Evolutionary conservation across 2,888 invertebrate genomes (phyloP), one percentile per base, ranked within the genome.

Genomic region (Pegoplata infirma): DNA sequence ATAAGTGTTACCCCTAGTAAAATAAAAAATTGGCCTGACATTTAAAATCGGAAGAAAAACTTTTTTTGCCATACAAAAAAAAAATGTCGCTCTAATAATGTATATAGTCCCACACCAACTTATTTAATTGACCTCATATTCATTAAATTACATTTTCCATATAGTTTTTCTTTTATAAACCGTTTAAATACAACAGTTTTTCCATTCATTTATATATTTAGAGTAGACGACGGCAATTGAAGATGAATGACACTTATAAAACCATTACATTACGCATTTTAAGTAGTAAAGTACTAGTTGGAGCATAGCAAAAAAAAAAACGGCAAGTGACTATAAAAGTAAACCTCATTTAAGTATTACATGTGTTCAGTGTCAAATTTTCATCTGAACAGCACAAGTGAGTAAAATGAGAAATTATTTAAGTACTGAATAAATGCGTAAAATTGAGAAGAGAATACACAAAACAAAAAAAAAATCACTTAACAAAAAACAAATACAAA

Each of bases 71-170:
- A n/a, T n/a, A n/a, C n/a, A n/a, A n/a, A n/a, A n/a, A n/a, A n/a
- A n/a, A n/a, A n/a, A n/a, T n/a, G n/a, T n/a, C n/a, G n/a, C n/a
- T n/a, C n/a, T n/a, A n/a, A n/a, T n/a, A n/a, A n/a, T n/a, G n/a
- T n/a, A n/a, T n/a, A n/a, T n/a, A n/a, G n/a, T 55, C 61, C 36
- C 28, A 61, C 56, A 28, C 40, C n/a, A 49, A 12, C 58, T 40
- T 51, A 71, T 46, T 58, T 55, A 53, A 46, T 59, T 71, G 71
- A 76, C 76, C 76, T 76, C 64, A 69, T 76, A 59, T 51, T 51
- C 49, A 46, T 51, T n/a, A 55, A 66, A 47, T 53, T 55, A 59
- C 47, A 66, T 46, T 47, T 36, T 53, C 55, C 7, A 19, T 17
- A 19, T 8, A 25, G 5, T 61, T 66, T 14, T 46, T 28, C 44